Evolutionary conservation across 2,888 invertebrate genomes (phyloP).

Genomic region (Drosophila prolongata): DNA sequence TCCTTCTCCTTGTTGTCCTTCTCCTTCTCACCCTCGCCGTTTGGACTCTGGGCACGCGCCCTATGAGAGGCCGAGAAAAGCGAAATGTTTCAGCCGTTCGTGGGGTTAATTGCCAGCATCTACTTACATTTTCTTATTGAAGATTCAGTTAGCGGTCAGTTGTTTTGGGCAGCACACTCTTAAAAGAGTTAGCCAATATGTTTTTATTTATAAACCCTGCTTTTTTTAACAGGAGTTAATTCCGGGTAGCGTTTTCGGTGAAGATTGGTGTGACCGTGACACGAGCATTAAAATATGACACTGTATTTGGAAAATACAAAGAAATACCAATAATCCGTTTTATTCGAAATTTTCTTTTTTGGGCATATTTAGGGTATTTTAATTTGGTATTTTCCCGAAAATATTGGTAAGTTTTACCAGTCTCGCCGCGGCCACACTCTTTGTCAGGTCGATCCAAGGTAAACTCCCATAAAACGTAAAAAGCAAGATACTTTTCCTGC

Average conservation of each 20-base stretch:
- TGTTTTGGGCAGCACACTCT: not conserved
- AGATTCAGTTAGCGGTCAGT: not conserved
- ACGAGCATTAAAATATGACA: not conserved
- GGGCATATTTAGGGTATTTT: not conserved
- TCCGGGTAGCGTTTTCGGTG: conserved; percentile 26
- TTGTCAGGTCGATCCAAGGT: conserved; percentile 68
- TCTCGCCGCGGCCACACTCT: conserved; percentile 26
- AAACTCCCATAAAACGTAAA: conserved; percentile 64
- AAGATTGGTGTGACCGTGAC: conserved; percentile 10
- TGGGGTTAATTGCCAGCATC: not conserved
- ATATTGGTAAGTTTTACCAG: not conserved
- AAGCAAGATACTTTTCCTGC: conserved; percentile 33
- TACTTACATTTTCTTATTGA: conserved; percentile 54
- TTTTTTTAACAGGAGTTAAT: conserved; percentile 10
- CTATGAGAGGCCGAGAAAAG: conserved; percentile 83
- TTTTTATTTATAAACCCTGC: conserved; percentile 29
- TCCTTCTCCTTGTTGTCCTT: conserved; percentile 90
- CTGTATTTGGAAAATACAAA: not conserved
- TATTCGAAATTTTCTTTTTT: not conserved
- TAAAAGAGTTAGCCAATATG: not conserved
- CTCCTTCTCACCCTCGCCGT: conserved; percentile 89
- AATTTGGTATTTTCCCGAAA: not conserved
- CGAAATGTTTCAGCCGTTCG: conserved; percentile 7
- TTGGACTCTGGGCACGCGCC: conserved; percentile 91
- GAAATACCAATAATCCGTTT: not conserved